Percentiles rank a stretch among this genome's conserved stretches.
Conservation (phyloP, 2,888 invertebrate genomes). For the Auanema sp. region DNA sequence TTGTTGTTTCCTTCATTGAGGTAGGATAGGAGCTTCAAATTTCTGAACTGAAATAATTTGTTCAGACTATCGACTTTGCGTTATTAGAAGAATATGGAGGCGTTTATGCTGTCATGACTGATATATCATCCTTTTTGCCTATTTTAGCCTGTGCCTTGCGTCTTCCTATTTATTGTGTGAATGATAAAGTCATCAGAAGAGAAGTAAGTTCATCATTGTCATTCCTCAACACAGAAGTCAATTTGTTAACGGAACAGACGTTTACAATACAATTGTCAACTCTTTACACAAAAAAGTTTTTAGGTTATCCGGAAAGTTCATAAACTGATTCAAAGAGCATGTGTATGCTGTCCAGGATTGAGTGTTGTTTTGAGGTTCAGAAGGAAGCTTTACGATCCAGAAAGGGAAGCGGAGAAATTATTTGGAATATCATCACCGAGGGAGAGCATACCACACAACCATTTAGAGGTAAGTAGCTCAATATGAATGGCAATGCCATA, state of each 20-base stretch:
- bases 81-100: constrained; percentile 26
- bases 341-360: constrained; percentile 26
- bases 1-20: constrained; percentile 47
- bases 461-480: constrained; percentile 5
- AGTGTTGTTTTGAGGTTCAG: constrained; percentile 1
- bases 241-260: too few species aligned
- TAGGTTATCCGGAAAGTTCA: constrained; percentile 31
- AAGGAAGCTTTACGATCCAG: constrained; percentile 10
- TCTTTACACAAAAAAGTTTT: not conserved
- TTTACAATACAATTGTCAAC: too few species aligned
- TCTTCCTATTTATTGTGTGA: constrained; percentile 41
- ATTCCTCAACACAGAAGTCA: not conserved
- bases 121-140: constrained; percentile 49
- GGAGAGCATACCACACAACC: not conserved
- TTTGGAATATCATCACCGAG: constrained; percentile 5
- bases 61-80: constrained; percentile 34
- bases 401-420: constrained; percentile 5
- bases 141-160: constrained; percentile 46
- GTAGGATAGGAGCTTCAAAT: constrained; percentile 9
- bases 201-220: constrained; percentile 3
- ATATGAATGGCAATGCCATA: too few species aligned
- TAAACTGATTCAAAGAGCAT: constrained; percentile 21
- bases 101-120: constrained; percentile 41
- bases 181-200: constrained; percentile 19
- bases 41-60: constrained; percentile 1